Evolutionary conservation across 2,797 vertebrate genomes (phyloP), one percentile per base, ranked within the genome.

Genomic region (Pipistrellus pipistrellus): DNA sequence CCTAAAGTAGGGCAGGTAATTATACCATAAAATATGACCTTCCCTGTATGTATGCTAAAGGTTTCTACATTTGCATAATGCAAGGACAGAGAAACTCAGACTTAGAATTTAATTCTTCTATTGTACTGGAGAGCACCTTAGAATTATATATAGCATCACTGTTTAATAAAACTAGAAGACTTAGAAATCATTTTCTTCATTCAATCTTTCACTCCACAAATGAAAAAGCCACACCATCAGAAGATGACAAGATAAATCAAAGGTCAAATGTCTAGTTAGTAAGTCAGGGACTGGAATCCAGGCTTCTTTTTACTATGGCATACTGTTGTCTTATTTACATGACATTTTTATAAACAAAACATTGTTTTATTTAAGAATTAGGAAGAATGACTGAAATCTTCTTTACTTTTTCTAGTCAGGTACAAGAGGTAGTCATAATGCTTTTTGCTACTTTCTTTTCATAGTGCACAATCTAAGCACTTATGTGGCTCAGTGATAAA

Each of bases 381-480:
- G 6, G 3, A 93, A 53, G 7, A 62, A 12, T 48, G 38, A 38
- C 35, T 73, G 44, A 95, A 96, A 46, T 2, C 10, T 76, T 55
- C 4, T 32, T 91, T 59, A 55, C 1, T 69, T 1, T 94, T 84
- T 91, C 83, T 78, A 90, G 2, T n/a, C 64, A 89, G 83, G 32
- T 92, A 38, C n/a, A 20, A 82, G 17, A 85, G 1, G 68, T 41
- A 81, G 62, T 44, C 72, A 51, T 69, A 53, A 64, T 55, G 41
- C 11, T 80, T 92, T 92, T 89, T 85, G n/a, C 8, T 77, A 35
- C 27, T 71, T 78, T 62, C 14, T 48, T 95, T 77, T 78, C 7
- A 23, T 21, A 83, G 3, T 35, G 15, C 12, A 44, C n/a, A 57
- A 12, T 59, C 35, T 11, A 95, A 84, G 4, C n/a, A 62, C 23